phyloP scores from a whole-genome alignment of 2,797 vertebrate genomes.

The Pseudomugil gertrudae region DNA sequence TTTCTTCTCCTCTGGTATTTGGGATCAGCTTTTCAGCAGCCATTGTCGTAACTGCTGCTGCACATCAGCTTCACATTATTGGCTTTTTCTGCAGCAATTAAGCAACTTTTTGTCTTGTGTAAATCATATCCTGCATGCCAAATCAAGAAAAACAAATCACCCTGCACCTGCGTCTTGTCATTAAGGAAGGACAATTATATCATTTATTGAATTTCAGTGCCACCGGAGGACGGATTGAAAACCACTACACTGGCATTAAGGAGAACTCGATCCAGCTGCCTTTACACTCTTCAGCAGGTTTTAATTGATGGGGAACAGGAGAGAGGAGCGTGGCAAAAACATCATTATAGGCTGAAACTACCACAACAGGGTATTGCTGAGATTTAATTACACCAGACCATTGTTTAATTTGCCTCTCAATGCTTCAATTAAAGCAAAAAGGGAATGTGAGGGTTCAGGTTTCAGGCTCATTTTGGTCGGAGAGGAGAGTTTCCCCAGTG shows the following conservation, averaged over 20 bases:
- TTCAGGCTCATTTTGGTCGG: slow-evolving; percentile 71
- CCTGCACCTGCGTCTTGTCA: slow-evolving; percentile 80
- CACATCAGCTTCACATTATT: too few species aligned
- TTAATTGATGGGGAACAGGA: slow-evolving; percentile 83
- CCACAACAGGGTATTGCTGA: slow-evolving; percentile 80
- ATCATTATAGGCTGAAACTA: slow-evolving; percentile 81
- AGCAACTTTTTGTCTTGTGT: slow-evolving; percentile 46
- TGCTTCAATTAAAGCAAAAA: slow-evolving; percentile 71
- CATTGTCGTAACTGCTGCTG: too few species aligned
- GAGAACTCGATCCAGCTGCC: slow-evolving; percentile 80
- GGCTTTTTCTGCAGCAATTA: slow-evolving; percentile 30
- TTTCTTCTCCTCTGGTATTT: too few species aligned
- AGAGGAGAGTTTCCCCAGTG: slow-evolving; percentile 68
- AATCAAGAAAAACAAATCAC: slow-evolving; percentile 76
- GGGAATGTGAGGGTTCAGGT: slow-evolving; percentile 64
- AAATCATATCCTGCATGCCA: slow-evolving; percentile 61
- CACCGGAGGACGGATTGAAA: slow-evolving; percentile 73
- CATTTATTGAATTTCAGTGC: slow-evolving; percentile 81
- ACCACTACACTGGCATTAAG: slow-evolving; percentile 73
- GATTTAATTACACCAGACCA: slow-evolving; percentile 83
- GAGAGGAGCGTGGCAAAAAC: slow-evolving; percentile 74
- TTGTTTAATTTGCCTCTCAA: slow-evolving; percentile 83
- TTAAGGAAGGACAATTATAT: slow-evolving; percentile 68
- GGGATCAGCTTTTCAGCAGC: too few species aligned
- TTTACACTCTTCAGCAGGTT: slow-evolving; percentile 77